Base-by-base conservation (phyloP, 2,797 vertebrate genomes). In the Taeniopygia guttata region DNA sequence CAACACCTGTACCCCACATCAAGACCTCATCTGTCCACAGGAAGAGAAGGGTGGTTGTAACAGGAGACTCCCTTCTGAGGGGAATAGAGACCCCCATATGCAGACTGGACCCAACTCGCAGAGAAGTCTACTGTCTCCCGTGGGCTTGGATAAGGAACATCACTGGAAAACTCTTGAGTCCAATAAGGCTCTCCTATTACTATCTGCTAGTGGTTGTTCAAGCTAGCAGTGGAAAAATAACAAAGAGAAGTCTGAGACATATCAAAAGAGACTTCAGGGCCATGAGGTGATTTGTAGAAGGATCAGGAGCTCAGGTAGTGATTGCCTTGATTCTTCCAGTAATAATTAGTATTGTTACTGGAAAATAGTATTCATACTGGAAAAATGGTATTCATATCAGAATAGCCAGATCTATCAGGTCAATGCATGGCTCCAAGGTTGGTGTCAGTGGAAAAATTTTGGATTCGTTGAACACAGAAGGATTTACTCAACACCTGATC, bases 21-120 rank as follows among this genome's bases (percentile, higher is more conserved):
- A 45, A 22, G 48, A 45, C 9, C 22, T n/a, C 22, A 10, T 27
- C 46, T 32, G 17, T 11, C 38, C 43, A 17, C 8, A 52, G 46
- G n/a, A 26, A 38, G 16, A 17, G 40, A 18, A 45, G n/a, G 22
- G 22, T 70, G 56, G 27, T 21, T 70, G 38, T 11, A 18, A 22
- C 7, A 22, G 27, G 17, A 27, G 11, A 27, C 5, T 52, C 5
- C n/a, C 9, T 70, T 32, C 79, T 32, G 16, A 52, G 9, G 21
- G 18, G 38, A 26, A 3, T 21, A 59, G 36, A 40, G 36, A 12
- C 18, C 58, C 18, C 36, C 26, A 20, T 20, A 13, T 29, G 18
- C 29, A 60, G 36, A 20, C 25, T 3, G 2, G 36, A 19, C 16
- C 10, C 27, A 62, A 1, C 15, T 32, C 1, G 1, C 18, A 51